A percentile compares a stretch with the other conserved stretches of the same genome.
Evolutionary conservation across 2,113 vertebrate genomes (phyloP).

Genomic region (Labrus mixtus): DNA sequence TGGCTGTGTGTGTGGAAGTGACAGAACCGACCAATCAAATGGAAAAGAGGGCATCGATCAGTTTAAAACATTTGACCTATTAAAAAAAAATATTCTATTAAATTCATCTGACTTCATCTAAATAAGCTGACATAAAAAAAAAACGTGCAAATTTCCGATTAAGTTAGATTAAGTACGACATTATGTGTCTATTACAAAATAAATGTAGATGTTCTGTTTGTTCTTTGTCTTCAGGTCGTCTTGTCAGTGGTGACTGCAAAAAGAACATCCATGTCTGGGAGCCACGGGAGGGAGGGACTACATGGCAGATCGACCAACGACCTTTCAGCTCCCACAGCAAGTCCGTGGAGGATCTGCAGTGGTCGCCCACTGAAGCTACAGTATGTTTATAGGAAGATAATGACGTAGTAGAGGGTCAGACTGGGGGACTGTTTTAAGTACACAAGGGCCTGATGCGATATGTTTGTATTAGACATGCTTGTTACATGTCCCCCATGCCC

Average conservation of each 20-base stretch:
- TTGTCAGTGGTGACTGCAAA: conserved; percentile 90
- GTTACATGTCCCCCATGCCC: too few relatives aligned
- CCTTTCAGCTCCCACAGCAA: conserved; percentile 90
- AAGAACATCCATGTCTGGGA: conserved; percentile 95
- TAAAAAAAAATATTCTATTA: too few relatives aligned
- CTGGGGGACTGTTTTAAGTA: background rate
- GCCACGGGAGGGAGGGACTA: conserved; percentile 85
- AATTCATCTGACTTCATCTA: too few relatives aligned
- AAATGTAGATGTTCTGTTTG: background rate
- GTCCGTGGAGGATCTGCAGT: conserved; percentile 93
- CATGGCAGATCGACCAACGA: conserved; percentile 91
- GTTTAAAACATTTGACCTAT: too few relatives aligned
- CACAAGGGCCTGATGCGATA: background rate
- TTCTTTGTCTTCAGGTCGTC: conserved; percentile 81
- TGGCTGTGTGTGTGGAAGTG: background rate
- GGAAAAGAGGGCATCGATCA: too few relatives aligned
- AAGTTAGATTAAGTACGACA: too few relatives aligned
- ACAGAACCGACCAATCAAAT: background rate
- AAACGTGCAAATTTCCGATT: too few relatives aligned
- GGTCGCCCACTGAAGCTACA: conserved; percentile 93
- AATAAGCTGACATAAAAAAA: too few relatives aligned
- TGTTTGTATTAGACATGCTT: too few relatives aligned
- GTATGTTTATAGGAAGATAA: conserved; percentile 73
- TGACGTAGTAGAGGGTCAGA: background rate
- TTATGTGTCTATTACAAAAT: too few relatives aligned